Evolutionary conservation across 2,113 vertebrate species (phyloP), one percentile per base, ranked within the genome.

Genomic region (Lampris megalopsis): DNA sequence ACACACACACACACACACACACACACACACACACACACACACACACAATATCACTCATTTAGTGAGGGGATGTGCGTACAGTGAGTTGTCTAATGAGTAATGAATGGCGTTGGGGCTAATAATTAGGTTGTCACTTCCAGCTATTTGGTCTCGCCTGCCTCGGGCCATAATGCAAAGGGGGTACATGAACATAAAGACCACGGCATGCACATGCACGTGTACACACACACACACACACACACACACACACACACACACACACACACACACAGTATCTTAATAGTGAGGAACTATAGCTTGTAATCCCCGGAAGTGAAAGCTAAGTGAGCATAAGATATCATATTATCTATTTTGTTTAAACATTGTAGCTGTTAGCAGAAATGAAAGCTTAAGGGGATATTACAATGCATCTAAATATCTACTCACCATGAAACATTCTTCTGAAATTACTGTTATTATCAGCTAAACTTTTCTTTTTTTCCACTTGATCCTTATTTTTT

Each of bases 101-200:
- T 95, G 94, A 95, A 93, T 91, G 86, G 91, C 89, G 83, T 88
- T 88, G 90, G 85, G 88, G 81, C 91, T 90, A 88, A 93, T 95
- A 94, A 95, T 95, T 94, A 95, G 93, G 89, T 92, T 94, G 94
- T 94, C 94, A 95, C 92, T 94, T 94, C 84, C 84, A 92, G 91
- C 92, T 86, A 91, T 92, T 93, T 86, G 88, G 89, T 84, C 85
- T 85, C 10, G 66, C 63, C 63, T 74, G 90, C 93, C 93, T 80
- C 79, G 86, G 91, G 92, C 92, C 82, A 90, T 58, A 78, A 71
- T 72, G 73, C 47, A 79, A 68, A 73, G 67, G 79, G 58, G 62
- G 65, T 1, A 38, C 52, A 67, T 56, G n/a, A 68, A 85, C 72
- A 86, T 71, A 81, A 71, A 80, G 79, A 73, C 24, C 78, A 71